Conservation (phyloP, 2,797 vertebrate species). For the Paedocypris micromegethes region DNA sequence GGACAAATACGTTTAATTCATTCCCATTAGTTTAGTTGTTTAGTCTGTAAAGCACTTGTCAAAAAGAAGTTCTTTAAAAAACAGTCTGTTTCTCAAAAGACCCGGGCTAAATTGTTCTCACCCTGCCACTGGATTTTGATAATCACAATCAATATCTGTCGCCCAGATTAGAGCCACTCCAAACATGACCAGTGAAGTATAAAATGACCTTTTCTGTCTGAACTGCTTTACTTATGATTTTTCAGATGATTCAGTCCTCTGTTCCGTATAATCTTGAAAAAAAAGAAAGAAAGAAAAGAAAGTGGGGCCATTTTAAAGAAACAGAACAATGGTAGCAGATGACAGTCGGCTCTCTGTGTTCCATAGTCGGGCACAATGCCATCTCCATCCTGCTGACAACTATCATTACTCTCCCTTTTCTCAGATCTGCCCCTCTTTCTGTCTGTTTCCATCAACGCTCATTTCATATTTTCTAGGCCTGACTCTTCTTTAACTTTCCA, state of each 20-base stretch:
- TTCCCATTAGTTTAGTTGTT: not conserved
- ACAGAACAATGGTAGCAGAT: conserved; percentile 43
- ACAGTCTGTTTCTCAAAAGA: not conserved
- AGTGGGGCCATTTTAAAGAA: conserved; percentile 18
- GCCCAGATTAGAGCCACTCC: not conserved
- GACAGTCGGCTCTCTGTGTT: conserved; percentile 39
- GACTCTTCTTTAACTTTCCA: conserved; percentile 7
- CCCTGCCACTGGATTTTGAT: not conserved
- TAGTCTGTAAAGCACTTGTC: not conserved
- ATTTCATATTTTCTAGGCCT: conserved; percentile 13
- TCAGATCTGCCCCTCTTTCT: conserved; percentile 2
- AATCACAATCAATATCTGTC: conserved; percentile 21
- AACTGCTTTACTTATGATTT: conserved; percentile 9
- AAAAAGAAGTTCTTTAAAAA: conserved; percentile 2
- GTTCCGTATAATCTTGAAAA: conserved; percentile 27
- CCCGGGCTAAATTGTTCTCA: not conserved
- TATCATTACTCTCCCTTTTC: conserved; percentile 40
- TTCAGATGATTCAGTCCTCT: conserved; percentile 11
- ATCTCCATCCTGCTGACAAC: conserved; percentile 39
- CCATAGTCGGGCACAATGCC: conserved; percentile 29
- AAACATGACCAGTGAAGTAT: conserved; percentile 15
- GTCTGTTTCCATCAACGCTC: not conserved
- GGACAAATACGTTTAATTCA: not conserved
- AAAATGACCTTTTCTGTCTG: conserved; percentile 15
- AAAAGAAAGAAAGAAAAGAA: conserved; percentile 25